Conservation (phyloP, 2,888 invertebrate genomes). For the Julus scanicus region DNA sequence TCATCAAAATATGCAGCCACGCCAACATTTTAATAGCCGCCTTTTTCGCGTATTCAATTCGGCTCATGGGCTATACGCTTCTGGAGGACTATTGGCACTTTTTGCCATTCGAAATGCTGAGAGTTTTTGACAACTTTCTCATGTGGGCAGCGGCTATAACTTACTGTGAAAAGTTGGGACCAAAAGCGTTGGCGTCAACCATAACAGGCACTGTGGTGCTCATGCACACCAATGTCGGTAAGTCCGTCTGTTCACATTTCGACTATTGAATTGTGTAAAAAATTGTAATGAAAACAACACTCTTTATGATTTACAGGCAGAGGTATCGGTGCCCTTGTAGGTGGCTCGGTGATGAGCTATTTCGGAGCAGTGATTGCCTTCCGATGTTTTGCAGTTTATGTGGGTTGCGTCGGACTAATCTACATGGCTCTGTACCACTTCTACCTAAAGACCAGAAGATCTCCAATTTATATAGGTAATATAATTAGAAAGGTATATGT, state of each 20-base stretch:
- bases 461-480: conserved; percentile 57
- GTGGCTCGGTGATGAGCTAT: conserved; percentile 57
- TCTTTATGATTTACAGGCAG: conserved; percentile 56
- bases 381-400: conserved; percentile 55
- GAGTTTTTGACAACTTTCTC: conserved; percentile 80
- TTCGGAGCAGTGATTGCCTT: conserved; percentile 57
- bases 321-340: conserved; percentile 57
- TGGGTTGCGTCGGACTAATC: conserved; percentile 57
- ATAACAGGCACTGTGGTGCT: conserved; percentile 55
- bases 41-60: conserved; percentile 79
- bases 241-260: not conserved
- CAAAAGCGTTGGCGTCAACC: conserved; percentile 56
- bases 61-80: conserved; percentile 52
- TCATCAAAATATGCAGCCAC: conserved; percentile 85
- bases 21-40: conserved; percentile 85
- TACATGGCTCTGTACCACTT: conserved; percentile 58
- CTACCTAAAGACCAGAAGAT: conserved; percentile 56
- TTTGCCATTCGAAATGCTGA: conserved; percentile 77
- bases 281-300: too few species aligned
- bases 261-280: too few species aligned
- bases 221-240: conserved; percentile 57
- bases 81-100: conserved; percentile 69
- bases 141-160: conserved; percentile 84
- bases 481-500: too few species aligned
- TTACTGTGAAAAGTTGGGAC: conserved; percentile 67